These are phyloP conservation scores for Atethmia centrago DNA, from an alignment of 2,888 invertebrate species.

Conservation along the genomic window DNA sequence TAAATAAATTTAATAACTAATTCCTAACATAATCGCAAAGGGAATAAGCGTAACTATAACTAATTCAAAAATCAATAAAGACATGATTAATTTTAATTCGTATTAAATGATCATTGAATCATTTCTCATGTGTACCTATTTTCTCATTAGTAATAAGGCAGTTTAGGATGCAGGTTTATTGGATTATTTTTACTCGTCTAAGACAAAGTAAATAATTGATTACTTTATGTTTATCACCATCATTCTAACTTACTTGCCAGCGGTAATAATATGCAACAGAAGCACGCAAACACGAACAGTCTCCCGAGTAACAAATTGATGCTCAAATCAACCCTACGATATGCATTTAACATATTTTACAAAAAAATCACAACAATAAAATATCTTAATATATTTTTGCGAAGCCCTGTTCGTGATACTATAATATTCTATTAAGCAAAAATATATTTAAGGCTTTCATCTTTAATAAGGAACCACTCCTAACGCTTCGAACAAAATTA, in stretches of 20 bases:
- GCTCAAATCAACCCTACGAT: constrained; percentile 48
- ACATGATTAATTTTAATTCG: constrained; percentile 17
- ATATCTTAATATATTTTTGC: constrained; percentile 57
- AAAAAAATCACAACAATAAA: constrained; percentile 53
- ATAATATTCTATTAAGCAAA: constrained; percentile 53
- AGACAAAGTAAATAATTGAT: constrained; percentile 39
- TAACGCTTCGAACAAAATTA: constrained; percentile 39
- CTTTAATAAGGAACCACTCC: constrained; percentile 38
- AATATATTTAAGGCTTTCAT: constrained; percentile 56
- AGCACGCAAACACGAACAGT: constrained; percentile 31
- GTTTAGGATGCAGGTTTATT: constrained; percentile 12
- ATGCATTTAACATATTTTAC: constrained; percentile 34
- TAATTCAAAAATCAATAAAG: constrained; percentile 31
- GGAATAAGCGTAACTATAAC: constrained; percentile 5
- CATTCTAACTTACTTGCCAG: not conserved
- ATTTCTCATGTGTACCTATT: not conserved
- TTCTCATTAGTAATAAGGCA: constrained; percentile 44
- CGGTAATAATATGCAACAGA: constrained; percentile 38
- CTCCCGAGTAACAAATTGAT: constrained; percentile 18
- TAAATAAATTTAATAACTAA: constrained; percentile 7
- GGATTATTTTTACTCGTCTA: constrained; percentile 37
- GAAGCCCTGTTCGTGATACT: constrained; percentile 52
- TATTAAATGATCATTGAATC: constrained; percentile 12
- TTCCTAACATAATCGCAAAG: not conserved
- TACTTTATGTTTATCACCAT: not conserved